phyloP scores from a whole-genome alignment of 2,888 invertebrate genomes.

The Anthrax anthrax region DNA sequence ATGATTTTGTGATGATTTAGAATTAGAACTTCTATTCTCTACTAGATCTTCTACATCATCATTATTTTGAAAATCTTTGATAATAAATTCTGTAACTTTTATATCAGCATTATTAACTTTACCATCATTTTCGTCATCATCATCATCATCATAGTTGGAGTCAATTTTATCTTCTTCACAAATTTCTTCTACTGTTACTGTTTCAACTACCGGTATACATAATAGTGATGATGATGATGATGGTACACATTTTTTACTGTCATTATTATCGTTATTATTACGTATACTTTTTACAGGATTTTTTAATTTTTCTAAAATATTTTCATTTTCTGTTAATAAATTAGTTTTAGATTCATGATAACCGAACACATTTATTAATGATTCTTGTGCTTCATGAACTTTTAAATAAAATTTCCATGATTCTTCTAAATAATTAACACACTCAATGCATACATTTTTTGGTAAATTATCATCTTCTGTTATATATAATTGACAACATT shows the following conservation, averaged over 20 bases:
- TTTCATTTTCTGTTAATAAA: not conserved
- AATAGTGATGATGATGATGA: not conserved
- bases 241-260: not conserved
- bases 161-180: not conserved
- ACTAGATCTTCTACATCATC: not conserved
- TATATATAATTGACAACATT: conserved; percentile 19
- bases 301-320: not conserved
- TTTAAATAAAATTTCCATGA: conserved; percentile 17
- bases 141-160: not conserved
- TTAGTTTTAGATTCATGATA: too few relatives aligned
- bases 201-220: not conserved
- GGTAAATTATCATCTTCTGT: conserved; percentile 16
- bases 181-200: not conserved
- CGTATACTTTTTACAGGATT: not conserved
- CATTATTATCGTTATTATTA: too few relatives aligned
- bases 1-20: too few relatives aligned
- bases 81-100: not conserved
- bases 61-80: not conserved
- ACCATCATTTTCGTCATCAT: not conserved
- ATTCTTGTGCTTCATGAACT: conserved; percentile 22
- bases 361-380: conserved; percentile 15
- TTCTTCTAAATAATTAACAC: conserved; percentile 16
- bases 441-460: conserved; percentile 19
- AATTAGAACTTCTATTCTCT: too few relatives aligned
- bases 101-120: not conserved